Base-by-base conservation (phyloP, 2,113 vertebrate genomes). In the Microcebus lehilahytsara region DNA sequence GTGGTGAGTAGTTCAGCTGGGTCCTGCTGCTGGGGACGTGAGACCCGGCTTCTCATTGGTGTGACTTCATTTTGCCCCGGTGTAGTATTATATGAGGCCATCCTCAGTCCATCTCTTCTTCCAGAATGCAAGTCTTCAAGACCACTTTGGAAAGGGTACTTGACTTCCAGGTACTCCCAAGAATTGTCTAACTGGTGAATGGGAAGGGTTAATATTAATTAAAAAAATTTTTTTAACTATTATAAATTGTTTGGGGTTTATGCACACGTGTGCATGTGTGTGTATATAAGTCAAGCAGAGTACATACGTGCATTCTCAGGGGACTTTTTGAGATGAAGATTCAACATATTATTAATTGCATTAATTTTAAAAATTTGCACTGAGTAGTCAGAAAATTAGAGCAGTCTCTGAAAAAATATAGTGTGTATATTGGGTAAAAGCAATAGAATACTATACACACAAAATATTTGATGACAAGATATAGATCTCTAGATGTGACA, bases 1-100 rank as follows among this genome's bases (percentile, higher is more conserved):
- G 58, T 97, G 96, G 98, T 98, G 81, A 95, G 53, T 96, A 60
- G 19, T 20, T 85, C 11, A 25, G 12, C 14, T 4, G 22, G 77
- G 30, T 30, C 10, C 74, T 9, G 20, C 30, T 53, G 0, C 42
- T 8, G 62, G 66, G 64, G 46, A 16, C 17, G 6, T 12, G n/a
- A 74, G 32, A 64, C 32, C 12, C 0, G 12, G 16, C 19, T 56
- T 69, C 49, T 69, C 37, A 83, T 34, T 34, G 42, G 8, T 27
- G 19, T 96, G 90, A 66, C 75, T 85, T 72, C n/a, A 6, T 85
- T 81, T 80, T 71, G 87, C 23, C 10, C 46, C 22, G 10, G 0
- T 53, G 27, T 66, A 5, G 27, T n/a, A 13, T 20, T 69, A 7
- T 6, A 71, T 46, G 67, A 56, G 34, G 78, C 84, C 81, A 95